Evolutionary conservation across 2,888 invertebrate genomes (phyloP).

Genomic region (Lottia gigantea): DNA sequence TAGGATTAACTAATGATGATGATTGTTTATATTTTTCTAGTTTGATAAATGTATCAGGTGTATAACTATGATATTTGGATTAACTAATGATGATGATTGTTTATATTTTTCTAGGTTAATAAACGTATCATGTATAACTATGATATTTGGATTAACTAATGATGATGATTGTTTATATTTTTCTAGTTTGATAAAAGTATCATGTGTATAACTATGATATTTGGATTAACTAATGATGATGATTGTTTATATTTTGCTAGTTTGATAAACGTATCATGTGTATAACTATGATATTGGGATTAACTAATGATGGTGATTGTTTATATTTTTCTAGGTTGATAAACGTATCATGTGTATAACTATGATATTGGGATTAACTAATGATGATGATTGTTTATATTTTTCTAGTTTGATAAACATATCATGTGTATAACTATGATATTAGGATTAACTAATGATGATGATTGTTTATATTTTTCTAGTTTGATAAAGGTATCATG

Average conservation of each 20-base stretch:
- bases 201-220: constrained; percentile 79
- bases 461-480: constrained; percentile 46
- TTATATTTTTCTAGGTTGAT: constrained; percentile 70
- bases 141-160: no score
- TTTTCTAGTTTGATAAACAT: background rate
- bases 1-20: constrained; percentile 82
- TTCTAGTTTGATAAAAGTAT: constrained; percentile 76
- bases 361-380: constrained; percentile 79
- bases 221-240: constrained; percentile 81
- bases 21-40: constrained; percentile 69
- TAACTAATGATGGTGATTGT: no score
- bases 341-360: constrained; percentile 80
- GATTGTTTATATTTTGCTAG: constrained; percentile 69
- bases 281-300: no score
- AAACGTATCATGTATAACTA: constrained; percentile 78
- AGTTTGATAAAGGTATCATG: constrained; percentile 77
- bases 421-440: background rate
- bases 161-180: no score
- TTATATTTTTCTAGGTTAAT: constrained; percentile 70
- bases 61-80: constrained; percentile 81
- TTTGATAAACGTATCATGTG: constrained; percentile 79
- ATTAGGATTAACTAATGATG: background rate
- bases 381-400: constrained; percentile 73
- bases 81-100: constrained; percentile 79
- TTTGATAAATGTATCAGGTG: constrained; percentile 79